phyloP scores from a whole-genome alignment of 2,113 vertebrate species.

The Lepisosteus osseus region DNA sequence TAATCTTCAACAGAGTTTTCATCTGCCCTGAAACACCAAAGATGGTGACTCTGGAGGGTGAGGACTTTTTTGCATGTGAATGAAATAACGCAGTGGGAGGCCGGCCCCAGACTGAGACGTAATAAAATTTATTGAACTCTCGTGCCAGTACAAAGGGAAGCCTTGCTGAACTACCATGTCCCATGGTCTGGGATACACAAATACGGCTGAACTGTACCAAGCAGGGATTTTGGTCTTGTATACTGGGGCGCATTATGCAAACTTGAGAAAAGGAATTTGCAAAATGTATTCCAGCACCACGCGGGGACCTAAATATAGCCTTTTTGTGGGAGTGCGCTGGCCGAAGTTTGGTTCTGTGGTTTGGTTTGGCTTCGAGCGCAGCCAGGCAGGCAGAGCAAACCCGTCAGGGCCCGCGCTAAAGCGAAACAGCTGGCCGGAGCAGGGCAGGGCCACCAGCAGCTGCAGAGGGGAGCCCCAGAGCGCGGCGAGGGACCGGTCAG shows the following conservation, averaged over 20 bases:
- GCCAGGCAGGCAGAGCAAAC: constrained; percentile 63
- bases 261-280: constrained; percentile 59
- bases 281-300: constrained; percentile 60
- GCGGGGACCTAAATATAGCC: constrained; percentile 70
- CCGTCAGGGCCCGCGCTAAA: constrained; percentile 67
- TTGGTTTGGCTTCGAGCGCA: constrained; percentile 64
- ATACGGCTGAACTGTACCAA: constrained; percentile 54
- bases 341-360: constrained; percentile 56
- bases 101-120: constrained; percentile 48
- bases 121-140: constrained; percentile 65
- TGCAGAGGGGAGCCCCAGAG: constrained; percentile 1
- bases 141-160: constrained; percentile 57
- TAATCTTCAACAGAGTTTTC: too few relatives aligned
- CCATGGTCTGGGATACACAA: constrained; percentile 55
- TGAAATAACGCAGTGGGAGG: constrained; percentile 43
- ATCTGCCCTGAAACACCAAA: too few relatives aligned
- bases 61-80: too few relatives aligned
- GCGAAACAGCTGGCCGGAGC: constrained; percentile 67
- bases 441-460: background rate
- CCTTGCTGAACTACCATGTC: constrained; percentile 53
- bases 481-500: background rate
- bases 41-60: too few relatives aligned
- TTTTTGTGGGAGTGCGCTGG: constrained; percentile 59
- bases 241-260: constrained; percentile 53
- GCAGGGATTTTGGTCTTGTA: constrained; percentile 52